Conservation (phyloP, 2,797 vertebrate genomes). For the Varecia variegata region DNA sequence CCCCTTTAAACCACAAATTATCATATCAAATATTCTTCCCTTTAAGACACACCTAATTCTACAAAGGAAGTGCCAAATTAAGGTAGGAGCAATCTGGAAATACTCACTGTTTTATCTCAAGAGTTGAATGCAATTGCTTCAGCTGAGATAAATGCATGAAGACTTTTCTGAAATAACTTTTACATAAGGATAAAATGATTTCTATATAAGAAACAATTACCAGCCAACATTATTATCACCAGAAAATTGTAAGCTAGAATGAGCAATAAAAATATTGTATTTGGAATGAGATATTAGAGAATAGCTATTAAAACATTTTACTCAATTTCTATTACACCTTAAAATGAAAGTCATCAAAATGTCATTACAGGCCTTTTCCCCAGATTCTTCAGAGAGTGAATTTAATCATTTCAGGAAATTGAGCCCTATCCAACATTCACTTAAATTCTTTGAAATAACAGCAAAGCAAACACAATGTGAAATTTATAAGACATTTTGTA, state of each 20-base stretch:
- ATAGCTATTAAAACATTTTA: slow-evolving; percentile 65
- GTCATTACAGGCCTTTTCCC: slow-evolving; percentile 64
- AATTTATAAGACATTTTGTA: slow-evolving; percentile 54
- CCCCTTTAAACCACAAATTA: slow-evolving; percentile 10
- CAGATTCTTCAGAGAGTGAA: slow-evolving; percentile 64
- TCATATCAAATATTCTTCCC: neutral
- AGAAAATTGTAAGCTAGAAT: slow-evolving; percentile 73
- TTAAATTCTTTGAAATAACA: slow-evolving; percentile 69
- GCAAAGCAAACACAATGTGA: slow-evolving; percentile 54
- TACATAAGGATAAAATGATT: slow-evolving; percentile 65
- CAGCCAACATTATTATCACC: slow-evolving; percentile 61
- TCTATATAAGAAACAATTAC: slow-evolving; percentile 67
- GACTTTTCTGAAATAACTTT: slow-evolving; percentile 72
- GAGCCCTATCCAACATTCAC: slow-evolving; percentile 39
- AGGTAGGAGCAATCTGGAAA: slow-evolving; percentile 21
- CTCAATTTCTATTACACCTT: slow-evolving; percentile 69
- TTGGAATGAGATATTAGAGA: slow-evolving; percentile 71
- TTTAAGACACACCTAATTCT: slow-evolving; percentile 41
- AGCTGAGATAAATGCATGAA: slow-evolving; percentile 53
- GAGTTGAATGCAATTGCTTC: slow-evolving; percentile 45
- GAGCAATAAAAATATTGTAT: slow-evolving; percentile 74
- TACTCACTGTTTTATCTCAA: slow-evolving; percentile 49
- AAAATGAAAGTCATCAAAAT: slow-evolving; percentile 78
- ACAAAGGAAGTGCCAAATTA: slow-evolving; percentile 25
- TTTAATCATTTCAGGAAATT: slow-evolving; percentile 63